A percentile compares a stretch with the other conserved stretches of the same genome.
These are phyloP conservation scores for Sebastolobus altivelis DNA, from an alignment of 2,797 vertebrate genomes.

Conservation along the genomic window DNA sequence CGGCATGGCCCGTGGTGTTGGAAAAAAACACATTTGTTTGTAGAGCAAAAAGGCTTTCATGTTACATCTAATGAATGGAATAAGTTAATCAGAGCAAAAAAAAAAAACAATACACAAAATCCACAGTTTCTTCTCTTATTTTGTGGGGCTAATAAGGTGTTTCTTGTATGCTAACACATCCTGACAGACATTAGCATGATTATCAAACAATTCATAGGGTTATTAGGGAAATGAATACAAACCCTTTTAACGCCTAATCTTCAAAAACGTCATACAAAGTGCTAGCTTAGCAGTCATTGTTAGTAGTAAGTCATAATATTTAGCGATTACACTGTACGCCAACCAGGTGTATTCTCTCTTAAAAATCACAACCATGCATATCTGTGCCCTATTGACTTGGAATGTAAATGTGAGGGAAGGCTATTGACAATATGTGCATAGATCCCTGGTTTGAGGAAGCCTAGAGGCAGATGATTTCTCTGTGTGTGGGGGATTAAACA, in stretches of 20 bases:
- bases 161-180: conserved; percentile 21
- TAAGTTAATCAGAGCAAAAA: conserved; percentile 42
- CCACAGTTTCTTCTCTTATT: conserved; percentile 27
- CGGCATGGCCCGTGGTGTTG: neutral
- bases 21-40: conserved; percentile 2
- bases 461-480: conserved; percentile 52
- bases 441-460: conserved; percentile 51
- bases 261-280: conserved; percentile 36
- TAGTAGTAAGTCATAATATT: conserved; percentile 14
- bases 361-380: conserved; percentile 15
- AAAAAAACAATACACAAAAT: neutral
- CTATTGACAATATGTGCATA: conserved; percentile 53
- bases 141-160: conserved; percentile 39
- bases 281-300: neutral
- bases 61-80: conserved; percentile 52
- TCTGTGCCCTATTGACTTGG: conserved; percentile 25
- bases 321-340: neutral
- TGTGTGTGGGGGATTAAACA: conserved; percentile 59
- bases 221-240: conserved; percentile 37
- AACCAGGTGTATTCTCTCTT: neutral
- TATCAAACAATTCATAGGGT: conserved; percentile 19
- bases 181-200: conserved; percentile 25
- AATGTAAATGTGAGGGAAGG: conserved; percentile 45
- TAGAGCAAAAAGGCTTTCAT: conserved; percentile 58
- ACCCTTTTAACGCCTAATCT: conserved; percentile 16